A percentile compares a stretch with the other conserved stretches of the same genome.
Evolutionary conservation across 2,888 invertebrate genomes (phyloP).

Genomic region (Sphecodes monilicornis): DNA sequence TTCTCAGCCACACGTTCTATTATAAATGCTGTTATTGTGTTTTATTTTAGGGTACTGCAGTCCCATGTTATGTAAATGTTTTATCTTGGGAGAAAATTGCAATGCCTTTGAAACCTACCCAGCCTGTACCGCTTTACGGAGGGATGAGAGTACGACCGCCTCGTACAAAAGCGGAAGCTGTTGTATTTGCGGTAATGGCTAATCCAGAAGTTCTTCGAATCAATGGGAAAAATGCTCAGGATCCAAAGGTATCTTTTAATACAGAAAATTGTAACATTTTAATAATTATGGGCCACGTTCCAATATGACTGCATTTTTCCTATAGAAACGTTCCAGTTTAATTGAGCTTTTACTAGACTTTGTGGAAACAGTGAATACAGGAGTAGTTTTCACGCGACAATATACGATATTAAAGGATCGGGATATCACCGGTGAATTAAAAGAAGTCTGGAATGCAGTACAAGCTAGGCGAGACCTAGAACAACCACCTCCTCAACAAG

Average conservation of each 20-base stretch:
- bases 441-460: conserved; percentile 91
- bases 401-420: conserved; percentile 88
- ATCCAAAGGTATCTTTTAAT: conserved; percentile 84
- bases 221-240: conserved; percentile 89
- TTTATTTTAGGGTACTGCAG: conserved; percentile 75
- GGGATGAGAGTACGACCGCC: conserved; percentile 90
- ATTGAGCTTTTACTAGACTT: conserved; percentile 90
- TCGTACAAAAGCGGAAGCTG: conserved; percentile 86
- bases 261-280: neutral
- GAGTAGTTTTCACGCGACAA: conserved; percentile 86
- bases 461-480: conserved; percentile 87
- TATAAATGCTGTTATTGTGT: neutral
- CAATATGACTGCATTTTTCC: conserved; percentile 50
- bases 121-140: conserved; percentile 90
- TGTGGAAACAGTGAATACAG: conserved; percentile 90
- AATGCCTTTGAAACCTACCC: conserved; percentile 88
- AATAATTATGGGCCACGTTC: neutral
- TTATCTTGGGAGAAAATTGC: conserved; percentile 91
- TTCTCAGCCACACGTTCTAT: neutral
- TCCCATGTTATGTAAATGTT: conserved; percentile 87
- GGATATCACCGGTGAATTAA: conserved; percentile 90
- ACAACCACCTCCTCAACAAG: conserved; percentile 82
- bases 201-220: conserved; percentile 90
- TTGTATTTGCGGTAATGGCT: conserved; percentile 91
- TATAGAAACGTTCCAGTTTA: conserved; percentile 88